Conservation (phyloP, 1,140 invertebrate genomes). For the Ceratosolen fusciceps region DNA sequence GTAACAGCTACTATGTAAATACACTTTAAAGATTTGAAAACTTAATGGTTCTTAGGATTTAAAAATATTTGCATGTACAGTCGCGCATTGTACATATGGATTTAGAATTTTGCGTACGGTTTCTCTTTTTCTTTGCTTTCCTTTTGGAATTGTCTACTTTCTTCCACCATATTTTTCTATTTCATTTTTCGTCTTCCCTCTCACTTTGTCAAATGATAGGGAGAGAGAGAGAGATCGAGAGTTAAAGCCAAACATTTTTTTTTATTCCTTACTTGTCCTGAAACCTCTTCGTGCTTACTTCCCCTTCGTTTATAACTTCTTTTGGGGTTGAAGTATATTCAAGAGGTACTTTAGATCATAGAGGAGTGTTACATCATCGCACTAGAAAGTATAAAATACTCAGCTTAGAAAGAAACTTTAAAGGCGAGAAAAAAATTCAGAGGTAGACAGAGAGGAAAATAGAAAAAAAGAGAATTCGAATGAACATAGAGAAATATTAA, state of each 20-base stretch:
- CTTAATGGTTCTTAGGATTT: constrained; percentile 72
- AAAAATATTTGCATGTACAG: constrained; percentile 72
- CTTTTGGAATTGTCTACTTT: background rate
- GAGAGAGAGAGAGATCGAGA: no score
- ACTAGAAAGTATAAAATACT: constrained; percentile 15
- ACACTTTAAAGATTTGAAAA: constrained; percentile 74
- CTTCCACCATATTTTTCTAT: constrained; percentile 47
- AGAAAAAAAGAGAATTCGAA: constrained; percentile 58
- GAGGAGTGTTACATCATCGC: constrained; percentile 58
- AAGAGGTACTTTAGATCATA: constrained; percentile 67
- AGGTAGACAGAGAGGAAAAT: constrained; percentile 31
- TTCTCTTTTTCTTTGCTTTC: no score
- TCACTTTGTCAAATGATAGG: background rate
- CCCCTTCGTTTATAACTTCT: constrained; percentile 55
- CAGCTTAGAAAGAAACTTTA: background rate
- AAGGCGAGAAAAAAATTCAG: constrained; percentile 12
- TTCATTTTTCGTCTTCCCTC: constrained; percentile 48
- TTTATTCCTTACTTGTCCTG: no score
- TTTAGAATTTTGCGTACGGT: constrained; percentile 62
- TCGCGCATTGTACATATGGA: constrained; percentile 73
- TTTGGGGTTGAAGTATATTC: constrained; percentile 61
- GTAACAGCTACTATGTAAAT: constrained; percentile 69
- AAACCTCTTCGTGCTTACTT: constrained; percentile 3
- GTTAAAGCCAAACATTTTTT: background rate
- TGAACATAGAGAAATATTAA: constrained; percentile 65